Evolutionary conservation across 2,888 invertebrate species (phyloP).

Genomic region (Trissolcus japonicus): DNA sequence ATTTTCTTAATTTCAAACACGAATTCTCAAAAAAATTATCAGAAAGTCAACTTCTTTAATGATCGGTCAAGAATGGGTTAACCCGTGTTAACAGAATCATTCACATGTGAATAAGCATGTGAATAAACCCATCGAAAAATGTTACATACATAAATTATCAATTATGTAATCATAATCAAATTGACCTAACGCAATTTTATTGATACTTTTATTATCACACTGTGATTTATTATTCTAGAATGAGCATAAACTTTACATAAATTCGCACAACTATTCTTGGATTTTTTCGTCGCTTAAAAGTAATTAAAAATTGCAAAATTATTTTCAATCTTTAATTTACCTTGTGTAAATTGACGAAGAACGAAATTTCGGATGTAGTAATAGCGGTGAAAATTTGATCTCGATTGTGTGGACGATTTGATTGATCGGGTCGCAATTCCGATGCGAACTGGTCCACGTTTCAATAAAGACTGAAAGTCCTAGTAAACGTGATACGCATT

Average conservation of each 20-base stretch:
- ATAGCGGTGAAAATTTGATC: not conserved
- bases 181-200: slow-evolving; percentile 15
- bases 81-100: too few relatives aligned
- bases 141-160: too few relatives aligned
- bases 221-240: not conserved
- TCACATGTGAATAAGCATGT: too few relatives aligned
- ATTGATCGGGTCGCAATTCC: slow-evolving; percentile 14
- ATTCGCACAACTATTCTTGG: too few relatives aligned
- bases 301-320: not conserved
- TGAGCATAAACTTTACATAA: not conserved
- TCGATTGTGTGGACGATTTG: not conserved
- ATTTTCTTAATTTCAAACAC: too few relatives aligned
- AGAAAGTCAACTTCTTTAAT: too few relatives aligned
- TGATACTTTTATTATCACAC: slow-evolving; percentile 7
- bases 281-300: not conserved
- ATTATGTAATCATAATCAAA: too few relatives aligned
- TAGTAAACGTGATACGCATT: slow-evolving; percentile 37
- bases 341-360: not conserved
- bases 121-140: too few relatives aligned
- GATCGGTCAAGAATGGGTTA: too few relatives aligned
- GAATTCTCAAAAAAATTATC: too few relatives aligned
- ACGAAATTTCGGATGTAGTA: not conserved
- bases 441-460: slow-evolving; percentile 34
- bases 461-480: slow-evolving; percentile 53
- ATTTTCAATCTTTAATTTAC: not conserved